These are phyloP conservation scores for Sus cebifrons DNA, from an alignment of 2,797 vertebrate genomes.

Conservation along the genomic window DNA sequence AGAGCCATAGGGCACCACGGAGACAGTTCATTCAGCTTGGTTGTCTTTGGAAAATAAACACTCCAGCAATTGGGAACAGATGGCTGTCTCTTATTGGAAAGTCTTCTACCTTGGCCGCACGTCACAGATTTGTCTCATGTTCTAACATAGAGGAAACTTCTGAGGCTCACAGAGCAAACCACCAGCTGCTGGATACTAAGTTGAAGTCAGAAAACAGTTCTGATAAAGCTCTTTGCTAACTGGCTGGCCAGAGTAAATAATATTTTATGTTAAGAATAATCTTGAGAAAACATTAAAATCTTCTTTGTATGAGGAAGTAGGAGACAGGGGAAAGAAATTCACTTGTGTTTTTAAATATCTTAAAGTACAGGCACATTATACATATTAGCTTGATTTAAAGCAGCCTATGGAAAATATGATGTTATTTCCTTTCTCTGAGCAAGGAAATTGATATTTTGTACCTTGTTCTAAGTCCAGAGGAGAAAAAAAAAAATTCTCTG, in stretches of 20 bases:
- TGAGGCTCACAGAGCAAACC: not conserved
- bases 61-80: not conserved
- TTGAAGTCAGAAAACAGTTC: not conserved
- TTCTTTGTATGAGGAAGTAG: not conserved
- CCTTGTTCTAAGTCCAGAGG: not conserved
- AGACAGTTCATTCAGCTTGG: not conserved
- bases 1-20: not conserved
- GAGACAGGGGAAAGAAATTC: not conserved
- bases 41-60: not conserved
- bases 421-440: conserved; percentile 7
- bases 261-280: conserved; percentile 1
- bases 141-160: not conserved
- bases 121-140: not conserved
- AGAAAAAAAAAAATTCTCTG: not conserved
- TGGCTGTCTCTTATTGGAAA: not conserved
- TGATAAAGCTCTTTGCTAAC: not conserved
- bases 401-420: not conserved
- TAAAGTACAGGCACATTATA: not conserved
- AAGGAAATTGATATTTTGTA: not conserved
- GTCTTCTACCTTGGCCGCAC: not conserved
- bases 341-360: conserved; percentile 5
- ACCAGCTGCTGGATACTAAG: not conserved
- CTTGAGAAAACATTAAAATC: not conserved
- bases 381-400: not conserved
- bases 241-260: not conserved